These are phyloP conservation scores for Manis pentadactyla DNA, from an alignment of 2,797 vertebrate species.

Conservation along the genomic window DNA sequence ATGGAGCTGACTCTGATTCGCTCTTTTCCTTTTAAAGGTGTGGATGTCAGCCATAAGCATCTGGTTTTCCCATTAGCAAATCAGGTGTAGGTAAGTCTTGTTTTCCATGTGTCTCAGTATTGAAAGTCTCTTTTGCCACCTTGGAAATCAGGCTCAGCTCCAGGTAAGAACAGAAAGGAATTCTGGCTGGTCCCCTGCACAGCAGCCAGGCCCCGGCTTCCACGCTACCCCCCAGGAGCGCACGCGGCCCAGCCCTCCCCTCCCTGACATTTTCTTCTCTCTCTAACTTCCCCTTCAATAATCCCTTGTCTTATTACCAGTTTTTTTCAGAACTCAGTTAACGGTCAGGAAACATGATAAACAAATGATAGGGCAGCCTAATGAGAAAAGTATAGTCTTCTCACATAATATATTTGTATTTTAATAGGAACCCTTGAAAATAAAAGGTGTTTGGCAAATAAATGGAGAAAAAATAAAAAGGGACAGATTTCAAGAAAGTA, in stretches of 20 bases:
- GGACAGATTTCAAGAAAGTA: not conserved
- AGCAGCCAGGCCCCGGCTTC: not conserved
- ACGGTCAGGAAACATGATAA: not conserved
- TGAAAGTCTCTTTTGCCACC: not conserved
- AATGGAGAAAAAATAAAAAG: not conserved
- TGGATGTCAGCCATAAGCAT: not conserved
- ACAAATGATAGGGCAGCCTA: not conserved
- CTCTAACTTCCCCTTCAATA: not conserved
- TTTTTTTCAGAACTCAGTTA: not conserved
- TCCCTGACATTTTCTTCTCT: not conserved
- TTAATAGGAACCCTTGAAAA: not conserved
- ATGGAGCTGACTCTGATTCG: not conserved
- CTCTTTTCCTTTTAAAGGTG: not conserved
- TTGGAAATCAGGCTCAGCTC: not conserved
- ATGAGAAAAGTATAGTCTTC: not conserved
- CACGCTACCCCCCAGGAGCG: rapidly evolving
- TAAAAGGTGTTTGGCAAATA: not conserved
- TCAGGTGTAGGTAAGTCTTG: not conserved
- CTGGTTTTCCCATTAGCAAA: not conserved
- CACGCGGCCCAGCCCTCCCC: rapidly evolving
- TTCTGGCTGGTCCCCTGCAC: not conserved
- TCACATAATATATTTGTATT: not conserved
- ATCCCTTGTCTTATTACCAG: not conserved
- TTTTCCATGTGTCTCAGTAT: not conserved
- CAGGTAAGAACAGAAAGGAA: not conserved